Base-by-base conservation (phyloP, 2,797 vertebrate genomes). In the Parotocinclus haroldoi region DNA sequence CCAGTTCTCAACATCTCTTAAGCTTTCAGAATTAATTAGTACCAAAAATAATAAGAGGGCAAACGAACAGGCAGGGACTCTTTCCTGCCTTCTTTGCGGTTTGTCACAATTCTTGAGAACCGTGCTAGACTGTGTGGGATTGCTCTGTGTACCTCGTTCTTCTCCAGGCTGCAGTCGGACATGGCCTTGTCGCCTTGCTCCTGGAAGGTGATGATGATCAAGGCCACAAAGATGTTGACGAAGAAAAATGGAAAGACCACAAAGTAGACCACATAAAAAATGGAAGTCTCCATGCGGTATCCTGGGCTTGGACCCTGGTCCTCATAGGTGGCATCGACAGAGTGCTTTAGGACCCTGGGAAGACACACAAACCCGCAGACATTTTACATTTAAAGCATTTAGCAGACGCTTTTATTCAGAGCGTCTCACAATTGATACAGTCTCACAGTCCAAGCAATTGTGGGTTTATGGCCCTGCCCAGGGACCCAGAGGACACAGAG, bases 211-310 rank as follows among this genome's bases (percentile, higher is more conserved):
- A 99, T 99, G 89, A 99, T 99, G 87, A 99, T 99, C 84, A 99
- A 83, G 71, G 97, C 97, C 81, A 99, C 97, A 8, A 99, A 99
- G 80, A 99, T 99, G 89, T 98, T 99, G 84, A 99, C 96, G 9
- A 99, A 99, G 90, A 99, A 99, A 89, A 99, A 99, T 49, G 97
- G 97, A 80, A 99, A 99, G 77, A 99, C 97, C 77, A 99, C 96
- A 27, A 99, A 99, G 86, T 98, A 99, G 76, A 99, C 97, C 83
- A 99, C 97, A 0, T 99, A 99, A 87, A 99, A 99, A 87, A 99
- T 98, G 59, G 96, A 98, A 10, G 94, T 95, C 88, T 99, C 96
- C 96, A 99, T 99, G 71, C 97, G 89, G 83, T 90, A 98, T 65
- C 97, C 95, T 0, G 96, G 96, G 77, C 94, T 99, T 10, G 96